Evolutionary conservation across 2,113 vertebrate species (phyloP), one percentile per base, ranked within the genome.

Genomic region (Motacilla tschutschensis): DNA sequence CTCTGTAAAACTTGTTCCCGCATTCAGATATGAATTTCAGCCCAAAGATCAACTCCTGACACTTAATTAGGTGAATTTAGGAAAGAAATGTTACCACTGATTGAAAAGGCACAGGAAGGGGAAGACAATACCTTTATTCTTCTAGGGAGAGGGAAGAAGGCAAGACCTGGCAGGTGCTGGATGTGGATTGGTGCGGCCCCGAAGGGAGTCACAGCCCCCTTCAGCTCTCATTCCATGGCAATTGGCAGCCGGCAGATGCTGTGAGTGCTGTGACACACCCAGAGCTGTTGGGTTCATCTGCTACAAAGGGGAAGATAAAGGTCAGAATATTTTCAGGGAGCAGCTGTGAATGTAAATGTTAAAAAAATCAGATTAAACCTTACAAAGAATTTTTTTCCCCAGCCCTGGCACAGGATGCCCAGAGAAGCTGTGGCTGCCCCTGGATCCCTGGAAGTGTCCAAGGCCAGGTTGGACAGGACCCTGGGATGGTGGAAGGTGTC

Each of bases 1-100:
- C 50, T 79, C 72, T 80, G 51, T 46, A 74, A 87, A 83, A 78
- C n/a, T 88, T 91, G 75, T 91, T 88, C 83, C 88, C 58, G 66
- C 46, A 59, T 80, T 88, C 58, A 74, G 66, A 28, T 77, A 83
- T 6, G 12, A 85, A 77, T 90, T 88, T 90, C 91, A 93, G n/a
- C 59, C 41, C 58, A 64, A 70, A 89, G 33, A 89, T 79, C 74
- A 86, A 75, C 44, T 83, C 75, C 35, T 93, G 93, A 78, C 53
- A 81, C 80, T 71, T 79, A 71, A 83, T 88, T 76, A 79, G 47
- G 60, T 59, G 66, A 66, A 69, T 0, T 50, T 71, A 74, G 72
- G 57, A 36, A 62, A 90, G 67, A 50, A 67, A 29, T 41, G 43
- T 63, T 75, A 73, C 29, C 54, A 18, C 50, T 73, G 83, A 82